Conservation (phyloP, 2,888 invertebrate genomes). For the Pyrochroa serraticornis region DNA sequence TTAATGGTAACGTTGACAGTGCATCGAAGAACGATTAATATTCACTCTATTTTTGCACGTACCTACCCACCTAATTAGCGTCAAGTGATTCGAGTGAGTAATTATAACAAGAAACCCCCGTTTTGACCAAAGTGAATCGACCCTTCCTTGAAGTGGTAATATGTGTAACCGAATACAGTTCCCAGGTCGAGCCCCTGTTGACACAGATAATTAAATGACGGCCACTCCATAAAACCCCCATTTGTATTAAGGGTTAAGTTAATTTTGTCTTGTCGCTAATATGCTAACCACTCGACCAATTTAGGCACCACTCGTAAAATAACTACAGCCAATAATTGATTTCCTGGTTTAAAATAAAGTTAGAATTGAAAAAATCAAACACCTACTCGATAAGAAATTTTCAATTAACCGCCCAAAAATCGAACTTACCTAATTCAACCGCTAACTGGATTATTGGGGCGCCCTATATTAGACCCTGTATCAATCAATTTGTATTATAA, state of each 20-base stretch:
- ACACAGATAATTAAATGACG: conserved; percentile 47
- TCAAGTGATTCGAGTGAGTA: neutral
- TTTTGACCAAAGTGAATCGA: conserved; percentile 13
- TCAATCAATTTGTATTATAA: conserved; percentile 4
- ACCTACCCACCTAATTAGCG: conserved; percentile 6
- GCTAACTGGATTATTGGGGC: no score
- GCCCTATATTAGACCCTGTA: no score
- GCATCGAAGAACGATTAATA: no score
- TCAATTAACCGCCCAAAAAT: no score
- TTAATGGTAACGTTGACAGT: no score
- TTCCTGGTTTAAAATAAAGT: neutral
- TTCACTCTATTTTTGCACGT: no score
- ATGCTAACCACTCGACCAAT: conserved; percentile 7
- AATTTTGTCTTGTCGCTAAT: conserved; percentile 25
- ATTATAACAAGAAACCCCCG: conserved; percentile 5
- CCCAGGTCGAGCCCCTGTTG: conserved; percentile 45
- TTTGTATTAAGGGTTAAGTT: conserved; percentile 37
- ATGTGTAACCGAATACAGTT: conserved; percentile 41
- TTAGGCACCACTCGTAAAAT: no score
- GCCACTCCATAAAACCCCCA: conserved; percentile 33
- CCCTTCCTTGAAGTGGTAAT: conserved; percentile 30
- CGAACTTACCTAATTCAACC: no score
- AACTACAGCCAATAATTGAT: neutral
- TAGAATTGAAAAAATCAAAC: neutral
- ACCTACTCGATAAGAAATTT: neutral